Evolutionary conservation across 2,888 invertebrate genomes (phyloP).

Genomic region (Tinea trinotella): DNA sequence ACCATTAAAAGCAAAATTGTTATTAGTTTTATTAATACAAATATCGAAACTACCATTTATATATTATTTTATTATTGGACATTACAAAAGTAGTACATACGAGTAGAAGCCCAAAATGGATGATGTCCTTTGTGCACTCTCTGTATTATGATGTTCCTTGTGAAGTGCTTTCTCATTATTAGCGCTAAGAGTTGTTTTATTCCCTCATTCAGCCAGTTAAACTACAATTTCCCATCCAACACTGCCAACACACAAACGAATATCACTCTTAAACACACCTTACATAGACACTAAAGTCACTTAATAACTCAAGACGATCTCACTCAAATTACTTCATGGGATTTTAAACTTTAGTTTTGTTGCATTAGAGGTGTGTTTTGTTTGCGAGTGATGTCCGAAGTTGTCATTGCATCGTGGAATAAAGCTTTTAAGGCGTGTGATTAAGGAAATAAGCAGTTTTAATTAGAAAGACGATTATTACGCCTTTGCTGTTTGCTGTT

Average conservation of each 20-base stretch:
- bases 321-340: background rate
- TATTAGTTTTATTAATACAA: too few species aligned
- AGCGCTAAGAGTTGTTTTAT: constrained; percentile 70
- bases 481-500: constrained; percentile 5
- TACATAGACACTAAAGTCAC: background rate
- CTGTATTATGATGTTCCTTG: background rate
- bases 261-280: background rate
- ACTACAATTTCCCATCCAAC: constrained; percentile 62
- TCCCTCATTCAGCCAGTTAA: constrained; percentile 57
- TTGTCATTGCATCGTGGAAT: constrained; percentile 20
- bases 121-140: too few species aligned
- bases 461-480: constrained; percentile 34
- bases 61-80: too few species aligned
- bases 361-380: constrained; percentile 25
- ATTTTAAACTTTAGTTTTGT: background rate
- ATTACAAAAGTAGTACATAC: too few species aligned
- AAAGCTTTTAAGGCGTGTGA: constrained; percentile 49
- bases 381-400: constrained; percentile 17
- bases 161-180: constrained; percentile 54
- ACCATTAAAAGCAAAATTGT: too few species aligned
- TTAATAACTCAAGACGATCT: too few species aligned
- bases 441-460: constrained; percentile 68
- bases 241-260: background rate
- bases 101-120: too few species aligned
- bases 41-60: too few species aligned